Conservation (phyloP, 1,140 invertebrate species). For the Propsilocerus akamusi region DNA sequence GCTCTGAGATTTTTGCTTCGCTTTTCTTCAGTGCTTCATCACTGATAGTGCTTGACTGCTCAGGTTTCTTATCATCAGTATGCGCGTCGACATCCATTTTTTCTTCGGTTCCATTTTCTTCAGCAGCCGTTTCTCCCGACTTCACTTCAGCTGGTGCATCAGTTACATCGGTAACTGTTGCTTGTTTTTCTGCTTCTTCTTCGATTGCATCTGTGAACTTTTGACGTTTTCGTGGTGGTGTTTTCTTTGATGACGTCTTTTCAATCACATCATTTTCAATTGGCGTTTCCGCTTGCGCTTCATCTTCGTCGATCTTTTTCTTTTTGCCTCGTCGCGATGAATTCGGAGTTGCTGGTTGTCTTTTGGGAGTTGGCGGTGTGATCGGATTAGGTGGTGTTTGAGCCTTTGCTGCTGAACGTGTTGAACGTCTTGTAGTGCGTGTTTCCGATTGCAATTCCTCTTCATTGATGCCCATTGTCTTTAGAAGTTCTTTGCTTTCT, state of each 20-base stretch:
- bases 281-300: too few relatives aligned
- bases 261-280: not conserved
- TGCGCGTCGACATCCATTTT: not conserved
- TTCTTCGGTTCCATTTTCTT: not conserved
- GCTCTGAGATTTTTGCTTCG: too few relatives aligned
- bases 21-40: too few relatives aligned
- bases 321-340: not conserved
- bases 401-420: slow-evolving; percentile 19
- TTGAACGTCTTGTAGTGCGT: slow-evolving; percentile 14
- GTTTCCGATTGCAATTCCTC: slow-evolving; percentile 10
- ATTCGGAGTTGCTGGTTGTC: not conserved
- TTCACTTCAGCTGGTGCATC: not conserved
- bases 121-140: too few relatives aligned
- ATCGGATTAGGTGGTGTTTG: slow-evolving; percentile 14
- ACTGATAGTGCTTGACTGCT: too few relatives aligned
- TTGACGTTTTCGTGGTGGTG: not conserved
- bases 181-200: not conserved
- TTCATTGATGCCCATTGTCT: slow-evolving; percentile 19
- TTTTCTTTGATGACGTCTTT: not conserved
- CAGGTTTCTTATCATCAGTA: not conserved
- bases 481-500: slow-evolving; percentile 21
- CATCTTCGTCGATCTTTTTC: not conserved
- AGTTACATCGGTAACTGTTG: not conserved
- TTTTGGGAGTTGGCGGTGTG: slow-evolving; percentile 9
- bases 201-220: not conserved